These are phyloP conservation scores for Harpalus rufipes DNA, from an alignment of 2,888 invertebrate species.

Conservation along the genomic window DNA sequence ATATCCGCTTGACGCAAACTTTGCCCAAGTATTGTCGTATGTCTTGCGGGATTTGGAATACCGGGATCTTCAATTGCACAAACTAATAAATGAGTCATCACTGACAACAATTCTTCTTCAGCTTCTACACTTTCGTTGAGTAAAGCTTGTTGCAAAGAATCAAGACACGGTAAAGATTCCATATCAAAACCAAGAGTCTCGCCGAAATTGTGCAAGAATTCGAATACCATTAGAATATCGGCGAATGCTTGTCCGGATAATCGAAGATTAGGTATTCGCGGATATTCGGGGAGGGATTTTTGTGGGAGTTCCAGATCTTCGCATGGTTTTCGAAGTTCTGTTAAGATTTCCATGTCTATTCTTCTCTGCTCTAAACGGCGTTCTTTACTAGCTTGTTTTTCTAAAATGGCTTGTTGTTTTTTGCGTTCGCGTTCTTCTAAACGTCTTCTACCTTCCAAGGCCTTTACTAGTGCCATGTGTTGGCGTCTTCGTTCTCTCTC, in stretches of 20 bases:
- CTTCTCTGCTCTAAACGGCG: slow-evolving; percentile 87
- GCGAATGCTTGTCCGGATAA: slow-evolving; percentile 94
- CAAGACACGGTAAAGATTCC: slow-evolving; percentile 91
- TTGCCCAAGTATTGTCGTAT: slow-evolving; percentile 94
- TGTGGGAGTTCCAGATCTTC: slow-evolving; percentile 94
- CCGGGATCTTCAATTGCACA: slow-evolving; percentile 97
- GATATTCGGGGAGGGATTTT: slow-evolving; percentile 84
- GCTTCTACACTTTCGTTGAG: slow-evolving; percentile 86
- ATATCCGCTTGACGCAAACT: slow-evolving; percentile 93
- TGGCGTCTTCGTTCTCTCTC: slow-evolving; percentile 93
- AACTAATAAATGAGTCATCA: slow-evolving; percentile 92
- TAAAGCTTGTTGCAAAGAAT: slow-evolving; percentile 91
- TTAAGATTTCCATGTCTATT: slow-evolving; percentile 83
- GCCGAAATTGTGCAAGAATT: slow-evolving; percentile 97
- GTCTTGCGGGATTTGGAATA: slow-evolving; percentile 92
- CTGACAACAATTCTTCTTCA: slow-evolving; percentile 91
- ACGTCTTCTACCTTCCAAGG: slow-evolving; percentile 90
- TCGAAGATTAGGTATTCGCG: slow-evolving; percentile 88
- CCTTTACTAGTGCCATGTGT: slow-evolving; percentile 93
- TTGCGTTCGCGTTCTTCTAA: slow-evolving; percentile 91
- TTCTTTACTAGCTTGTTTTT: slow-evolving; percentile 91
- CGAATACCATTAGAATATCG: slow-evolving; percentile 95
- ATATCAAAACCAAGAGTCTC: slow-evolving; percentile 95
- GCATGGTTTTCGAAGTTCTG: slow-evolving; percentile 89
- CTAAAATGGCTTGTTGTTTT: slow-evolving; percentile 88